phyloP scores from a whole-genome alignment of 2,888 invertebrate genomes.

The Drosophila dives region DNA sequence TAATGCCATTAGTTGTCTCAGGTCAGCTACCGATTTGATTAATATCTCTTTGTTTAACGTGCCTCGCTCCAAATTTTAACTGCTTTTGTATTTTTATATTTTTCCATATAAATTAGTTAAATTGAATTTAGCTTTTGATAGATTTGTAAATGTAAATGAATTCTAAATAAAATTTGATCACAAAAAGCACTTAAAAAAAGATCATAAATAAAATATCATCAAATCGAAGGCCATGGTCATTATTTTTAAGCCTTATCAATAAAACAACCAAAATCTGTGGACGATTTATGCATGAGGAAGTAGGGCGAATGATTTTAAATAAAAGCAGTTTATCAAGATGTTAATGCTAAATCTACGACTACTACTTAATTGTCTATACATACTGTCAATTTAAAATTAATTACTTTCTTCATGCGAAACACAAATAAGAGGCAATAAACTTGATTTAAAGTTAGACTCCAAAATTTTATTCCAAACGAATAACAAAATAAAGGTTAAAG shows the following conservation, averaged over 20 bases:
- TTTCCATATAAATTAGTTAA: conserved; percentile 51
- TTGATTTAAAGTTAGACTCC: neutral
- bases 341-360: neutral
- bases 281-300: conserved; percentile 6
- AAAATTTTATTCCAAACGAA: conserved; percentile 2
- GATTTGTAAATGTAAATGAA: conserved; percentile 47
- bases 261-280: conserved; percentile 14
- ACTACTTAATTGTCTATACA: too few relatives aligned
- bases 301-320: neutral
- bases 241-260: neutral
- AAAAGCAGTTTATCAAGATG: neutral
- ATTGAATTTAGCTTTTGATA: conserved; percentile 41
- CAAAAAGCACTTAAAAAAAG: conserved; percentile 29
- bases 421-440: neutral
- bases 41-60: conserved; percentile 54
- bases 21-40: conserved; percentile 22
- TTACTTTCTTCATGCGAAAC: neutral
- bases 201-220: conserved; percentile 31
- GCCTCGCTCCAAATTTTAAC: conserved; percentile 47
- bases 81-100: conserved; percentile 15
- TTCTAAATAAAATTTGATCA: conserved; percentile 43
- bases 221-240: conserved; percentile 55
- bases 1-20: conserved; percentile 1
- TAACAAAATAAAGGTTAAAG: neutral
- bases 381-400: neutral